Percentiles rank a stretch among this genome's conserved stretches.
Evolutionary conservation across 2,113 vertebrate species (phyloP).

Genomic region (Rhinichthys klamathensis): DNA sequence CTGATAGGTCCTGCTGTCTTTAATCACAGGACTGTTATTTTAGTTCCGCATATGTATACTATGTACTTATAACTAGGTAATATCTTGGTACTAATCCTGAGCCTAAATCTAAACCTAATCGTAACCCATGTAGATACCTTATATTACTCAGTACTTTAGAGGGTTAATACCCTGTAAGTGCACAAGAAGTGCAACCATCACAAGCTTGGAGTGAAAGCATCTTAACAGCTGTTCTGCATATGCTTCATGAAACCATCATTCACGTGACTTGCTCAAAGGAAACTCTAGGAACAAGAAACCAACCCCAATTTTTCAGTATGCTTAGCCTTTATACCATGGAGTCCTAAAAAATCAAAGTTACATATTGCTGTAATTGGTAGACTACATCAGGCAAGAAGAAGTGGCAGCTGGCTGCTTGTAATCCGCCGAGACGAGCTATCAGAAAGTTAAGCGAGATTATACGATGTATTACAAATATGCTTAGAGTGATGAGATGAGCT

Average conservation of each 20-base stretch:
- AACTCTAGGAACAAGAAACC: background rate
- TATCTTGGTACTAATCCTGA: background rate
- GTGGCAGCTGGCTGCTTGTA: constrained; percentile 8
- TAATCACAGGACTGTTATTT: background rate
- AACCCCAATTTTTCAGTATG: background rate
- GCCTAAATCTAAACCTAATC: background rate
- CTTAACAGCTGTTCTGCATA: background rate
- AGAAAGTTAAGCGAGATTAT: constrained; percentile 36
- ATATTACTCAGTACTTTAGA: no score
- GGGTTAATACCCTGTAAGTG: background rate
- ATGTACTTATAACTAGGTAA: background rate
- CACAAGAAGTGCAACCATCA: background rate
- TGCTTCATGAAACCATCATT: background rate
- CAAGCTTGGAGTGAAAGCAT: background rate
- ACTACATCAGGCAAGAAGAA: constrained; percentile 11
- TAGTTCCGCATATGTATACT: background rate
- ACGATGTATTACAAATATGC: constrained; percentile 31
- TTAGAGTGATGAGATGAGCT: constrained; percentile 35
- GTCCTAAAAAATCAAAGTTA: background rate
- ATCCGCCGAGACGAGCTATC: constrained; percentile 32
- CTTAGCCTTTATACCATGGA: background rate
- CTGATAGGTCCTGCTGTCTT: background rate
- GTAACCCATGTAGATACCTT: background rate
- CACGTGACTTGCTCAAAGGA: background rate
- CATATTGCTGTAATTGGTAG: background rate